A percentile compares a stretch with the other conserved stretches of the same genome.
These are phyloP conservation scores for Tetranychus urticae DNA, from an alignment of 1,140 invertebrate genomes.

Conservation along the genomic window DNA sequence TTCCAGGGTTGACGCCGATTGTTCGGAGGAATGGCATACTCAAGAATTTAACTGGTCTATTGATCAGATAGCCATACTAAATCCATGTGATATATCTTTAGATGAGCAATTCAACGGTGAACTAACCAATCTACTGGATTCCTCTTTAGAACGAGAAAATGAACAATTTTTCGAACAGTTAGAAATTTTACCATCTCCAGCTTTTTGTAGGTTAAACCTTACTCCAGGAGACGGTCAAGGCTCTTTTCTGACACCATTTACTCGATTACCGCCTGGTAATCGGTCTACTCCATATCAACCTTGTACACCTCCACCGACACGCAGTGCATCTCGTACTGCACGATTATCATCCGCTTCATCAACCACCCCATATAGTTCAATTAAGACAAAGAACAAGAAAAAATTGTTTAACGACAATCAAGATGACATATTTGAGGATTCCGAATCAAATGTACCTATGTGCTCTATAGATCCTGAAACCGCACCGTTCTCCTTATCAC, in stretches of 20 bases:
- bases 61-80: constrained; percentile 2
- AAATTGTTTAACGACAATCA: background rate
- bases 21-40: background rate
- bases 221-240: background rate
- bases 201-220: background rate
- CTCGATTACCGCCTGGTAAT: background rate
- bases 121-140: background rate
- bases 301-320: background rate
- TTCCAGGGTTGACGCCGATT: background rate
- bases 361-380: background rate
- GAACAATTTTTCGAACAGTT: constrained; percentile 2
- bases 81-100: constrained; percentile 2
- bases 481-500: no score
- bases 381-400: background rate
- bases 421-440: background rate
- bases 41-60: constrained; percentile 5
- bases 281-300: background rate
- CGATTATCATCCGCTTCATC: background rate
- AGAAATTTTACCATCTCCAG: constrained; percentile 1
- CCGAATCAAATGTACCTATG: background rate
- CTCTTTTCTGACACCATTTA: background rate
- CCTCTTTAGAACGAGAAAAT: background rate
- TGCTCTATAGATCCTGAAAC: no score
- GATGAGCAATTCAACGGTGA: background rate
- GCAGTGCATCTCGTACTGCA: background rate